Evolutionary conservation across 1,140 invertebrate genomes (phyloP), one percentile per base, ranked within the genome.

Genomic region (Batillaria attramentaria): DNA sequence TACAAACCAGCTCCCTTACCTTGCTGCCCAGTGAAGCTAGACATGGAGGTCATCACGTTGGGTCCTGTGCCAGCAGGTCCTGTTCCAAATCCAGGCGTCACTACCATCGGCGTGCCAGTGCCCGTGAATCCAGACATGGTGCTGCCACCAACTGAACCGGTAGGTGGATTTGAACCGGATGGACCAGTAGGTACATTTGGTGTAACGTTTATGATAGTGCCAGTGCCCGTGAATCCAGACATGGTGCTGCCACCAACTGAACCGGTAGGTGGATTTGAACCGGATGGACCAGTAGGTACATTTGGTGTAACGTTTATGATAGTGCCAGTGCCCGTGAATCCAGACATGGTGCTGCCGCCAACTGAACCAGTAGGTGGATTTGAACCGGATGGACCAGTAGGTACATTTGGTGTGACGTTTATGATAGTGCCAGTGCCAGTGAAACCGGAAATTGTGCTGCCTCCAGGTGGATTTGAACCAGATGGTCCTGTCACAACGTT

Each of bases 401-500:
- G 68, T 4, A 70, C 4, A 42, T 31, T 31, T n/a, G 68, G 68
- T 3, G 68, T 70, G 68, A 70, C 24, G 62, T 66, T 66, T 39
- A 70, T 37, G 18, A 31, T 20, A 3, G 57, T 20, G 4, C 57
- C 57, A n/a, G 41, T 41, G 20, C 4, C 68, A 24, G 68, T 70
- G 37, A 37, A 13, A 24, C 3, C 35, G n/a, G 37, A 18, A 4
- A 41, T 2, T 3, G 35, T 70, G 35, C 37, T 28, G 16, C 68
- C 39, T 0, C n/a, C 16, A 37, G 66, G 50, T 3, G n/a, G 50
- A 54, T 54, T 54, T n/a, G 50, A 69, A 0, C 68, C 68, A 0
- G 37, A 8, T 20, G 39, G 3, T 8, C 57, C 10, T 18, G 57
- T 8, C 33, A 10, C 57, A 6, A 31, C n/a, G 8, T 62, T 24